Evolutionary conservation across 2,888 invertebrate genomes (phyloP).

Genomic region (Melieria omissa): DNA sequence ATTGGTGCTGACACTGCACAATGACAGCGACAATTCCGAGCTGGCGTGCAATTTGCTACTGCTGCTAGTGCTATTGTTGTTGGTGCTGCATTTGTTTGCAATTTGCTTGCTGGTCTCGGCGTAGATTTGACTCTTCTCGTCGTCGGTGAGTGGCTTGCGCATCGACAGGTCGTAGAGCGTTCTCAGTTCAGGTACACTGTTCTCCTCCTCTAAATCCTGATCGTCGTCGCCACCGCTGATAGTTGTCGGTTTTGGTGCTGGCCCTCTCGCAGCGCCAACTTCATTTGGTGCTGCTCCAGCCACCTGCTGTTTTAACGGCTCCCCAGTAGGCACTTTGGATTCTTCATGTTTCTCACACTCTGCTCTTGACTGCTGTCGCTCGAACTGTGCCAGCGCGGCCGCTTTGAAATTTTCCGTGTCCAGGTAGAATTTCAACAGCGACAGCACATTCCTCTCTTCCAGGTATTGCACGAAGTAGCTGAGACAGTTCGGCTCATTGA

Average conservation of each 20-base stretch:
- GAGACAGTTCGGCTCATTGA: slow-evolving; percentile 82
- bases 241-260: not conserved
- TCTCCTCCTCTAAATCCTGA: slow-evolving; percentile 45
- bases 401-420: slow-evolving; percentile 78
- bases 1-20: slow-evolving; percentile 41
- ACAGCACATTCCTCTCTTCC: slow-evolving; percentile 77
- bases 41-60: slow-evolving; percentile 40
- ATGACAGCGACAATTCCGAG: slow-evolving; percentile 38
- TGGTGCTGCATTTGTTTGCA: slow-evolving; percentile 37
- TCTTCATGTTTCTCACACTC: slow-evolving; percentile 19
- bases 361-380: slow-evolving; percentile 45
- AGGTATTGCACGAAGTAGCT: slow-evolving; percentile 88
- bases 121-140: slow-evolving; percentile 65
- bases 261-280: not conserved
- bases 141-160: slow-evolving; percentile 66
- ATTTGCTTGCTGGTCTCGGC: slow-evolving; percentile 63
- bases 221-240: slow-evolving; percentile 33
- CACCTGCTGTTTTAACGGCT: not conserved
- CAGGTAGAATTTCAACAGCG: slow-evolving; percentile 79
- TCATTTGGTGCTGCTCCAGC: not conserved
- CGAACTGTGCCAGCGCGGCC: slow-evolving; percentile 57
- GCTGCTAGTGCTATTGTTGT: slow-evolving; percentile 28
- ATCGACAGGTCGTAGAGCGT: slow-evolving; percentile 63
- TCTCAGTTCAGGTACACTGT: slow-evolving; percentile 64
- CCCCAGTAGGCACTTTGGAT: not conserved